phyloP scores from a whole-genome alignment of 2,888 invertebrate genomes.

The Drosophila rubida region DNA sequence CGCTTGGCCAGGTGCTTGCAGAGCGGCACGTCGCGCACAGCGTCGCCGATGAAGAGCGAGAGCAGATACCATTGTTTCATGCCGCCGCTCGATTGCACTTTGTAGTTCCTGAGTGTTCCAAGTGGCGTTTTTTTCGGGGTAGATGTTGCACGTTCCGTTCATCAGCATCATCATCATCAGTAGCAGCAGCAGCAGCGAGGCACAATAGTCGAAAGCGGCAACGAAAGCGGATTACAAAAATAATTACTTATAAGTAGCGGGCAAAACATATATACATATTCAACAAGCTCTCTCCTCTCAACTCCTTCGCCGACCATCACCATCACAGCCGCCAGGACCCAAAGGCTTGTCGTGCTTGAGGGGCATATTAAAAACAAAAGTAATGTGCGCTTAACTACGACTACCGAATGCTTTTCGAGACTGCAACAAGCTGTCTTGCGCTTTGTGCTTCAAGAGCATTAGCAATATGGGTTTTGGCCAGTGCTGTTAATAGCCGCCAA shows the following conservation, averaged over 20 bases:
- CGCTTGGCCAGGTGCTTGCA: constrained; percentile 92
- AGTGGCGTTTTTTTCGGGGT: constrained; percentile 6
- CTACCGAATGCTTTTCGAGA: constrained; percentile 2
- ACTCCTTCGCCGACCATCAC: neutral
- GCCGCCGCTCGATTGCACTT: constrained; percentile 88
- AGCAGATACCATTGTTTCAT: constrained; percentile 93
- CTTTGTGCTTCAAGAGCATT: constrained; percentile 1
- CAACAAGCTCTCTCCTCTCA: constrained; percentile 41
- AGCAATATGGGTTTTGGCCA: neutral
- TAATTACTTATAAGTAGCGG: constrained; percentile 83
- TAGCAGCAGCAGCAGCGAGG: constrained; percentile 11
- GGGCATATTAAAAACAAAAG: constrained; percentile 47
- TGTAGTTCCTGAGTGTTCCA: constrained; percentile 89
- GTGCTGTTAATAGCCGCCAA: neutral
- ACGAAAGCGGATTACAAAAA: constrained; percentile 82
- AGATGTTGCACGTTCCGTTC: constrained; percentile 28
- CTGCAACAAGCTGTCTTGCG: too few relatives aligned
- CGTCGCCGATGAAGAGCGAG: constrained; percentile 94
- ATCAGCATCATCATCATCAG: constrained; percentile 18
- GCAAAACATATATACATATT: constrained; percentile 47
- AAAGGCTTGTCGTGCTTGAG: constrained; percentile 20
- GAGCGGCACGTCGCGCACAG: constrained; percentile 91
- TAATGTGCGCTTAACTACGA: constrained; percentile 33
- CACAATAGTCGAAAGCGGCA: constrained; percentile 55
- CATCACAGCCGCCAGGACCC: constrained; percentile 19